Base-by-base conservation (phyloP, 2,113 vertebrate species). In the Aix galericulata region DNA sequence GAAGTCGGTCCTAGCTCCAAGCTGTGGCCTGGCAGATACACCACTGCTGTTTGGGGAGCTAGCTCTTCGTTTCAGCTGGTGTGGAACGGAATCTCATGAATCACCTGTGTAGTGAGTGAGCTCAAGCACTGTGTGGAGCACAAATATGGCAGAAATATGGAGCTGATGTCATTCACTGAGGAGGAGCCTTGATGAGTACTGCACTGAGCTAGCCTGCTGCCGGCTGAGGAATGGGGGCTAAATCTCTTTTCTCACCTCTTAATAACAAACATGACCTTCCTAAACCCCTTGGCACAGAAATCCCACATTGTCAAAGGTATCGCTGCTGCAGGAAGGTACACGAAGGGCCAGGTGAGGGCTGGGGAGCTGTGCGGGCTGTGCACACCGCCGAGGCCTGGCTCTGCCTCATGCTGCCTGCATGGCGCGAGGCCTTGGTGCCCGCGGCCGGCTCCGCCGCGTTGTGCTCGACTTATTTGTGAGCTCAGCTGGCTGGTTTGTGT, bases 331-430 rank as follows among this genome's bases (percentile, higher is more conserved):
- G 66, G 36, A 29, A 23, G 31, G 55, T n/a, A 22, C 12, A 3
- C 10, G 29, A 7, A 2, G 18, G 48, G 0, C 25, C 5, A n/a
- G 46, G 32, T 0, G 2, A 1, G 5, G 40, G 82, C 73, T 67
- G 68, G 31, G 0, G 20, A 9, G 48, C 6, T 21, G 29, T 36
- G 0, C 42, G 2, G 29, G 5, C 56, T 55, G 3, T 22, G 1
- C 3, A 1, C 11, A 1, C 0, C 36, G 34, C 2, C 2, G n/a
- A 44, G 73, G 55, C 86, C 3, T 8, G 31, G 82, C 62, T 17
- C 25, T 2, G 14, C 40, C 22, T 55, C 0, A 0, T 32, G 62
- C 53, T 0, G 1, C 0, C 2, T 44, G 5, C 0, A 0, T 15
- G 40, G 32, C 69, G 46, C 0, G 0, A 52, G 1, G 69, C 29